A percentile compares a stretch with the other conserved stretches of the same genome.
phyloP scores from a whole-genome alignment of 2,797 vertebrate species.

The Coendou prehensilis region DNA sequence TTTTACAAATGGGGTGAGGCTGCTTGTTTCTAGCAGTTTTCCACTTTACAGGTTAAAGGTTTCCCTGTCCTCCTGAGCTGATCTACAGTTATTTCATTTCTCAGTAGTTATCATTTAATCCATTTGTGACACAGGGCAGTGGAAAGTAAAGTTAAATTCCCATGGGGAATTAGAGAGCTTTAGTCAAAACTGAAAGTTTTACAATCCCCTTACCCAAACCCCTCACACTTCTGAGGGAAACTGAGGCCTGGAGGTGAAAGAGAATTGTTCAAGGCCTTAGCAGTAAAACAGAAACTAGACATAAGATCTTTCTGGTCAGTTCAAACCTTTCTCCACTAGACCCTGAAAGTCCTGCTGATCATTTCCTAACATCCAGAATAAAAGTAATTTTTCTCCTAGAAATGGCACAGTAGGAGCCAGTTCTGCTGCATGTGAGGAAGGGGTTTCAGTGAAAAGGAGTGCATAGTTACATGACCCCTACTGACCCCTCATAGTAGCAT shows the following conservation, averaged over 20 bases:
- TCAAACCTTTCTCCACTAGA: not conserved
- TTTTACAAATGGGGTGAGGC: not conserved
- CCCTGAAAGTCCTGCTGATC: not conserved
- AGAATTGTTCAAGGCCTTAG: not conserved
- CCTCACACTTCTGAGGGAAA: not conserved
- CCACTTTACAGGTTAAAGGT: no score
- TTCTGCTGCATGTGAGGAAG: not conserved
- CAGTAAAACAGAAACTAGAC: not conserved
- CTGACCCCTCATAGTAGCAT: not conserved
- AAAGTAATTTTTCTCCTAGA: constrained; percentile 11
- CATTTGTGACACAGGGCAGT: not conserved
- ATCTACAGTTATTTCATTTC: not conserved
- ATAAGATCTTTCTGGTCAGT: not conserved
- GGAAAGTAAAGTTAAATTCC: not conserved
- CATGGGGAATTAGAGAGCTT: not conserved
- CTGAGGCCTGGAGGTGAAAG: not conserved
- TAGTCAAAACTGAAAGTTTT: not conserved
- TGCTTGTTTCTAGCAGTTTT: not conserved
- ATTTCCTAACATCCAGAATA: not conserved
- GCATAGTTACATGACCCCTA: accelerated
- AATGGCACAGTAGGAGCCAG: not conserved
- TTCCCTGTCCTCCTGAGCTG: not conserved
- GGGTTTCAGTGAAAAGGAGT: not conserved
- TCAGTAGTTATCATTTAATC: not conserved
- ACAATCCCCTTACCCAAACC: not conserved